A percentile compares a stretch with the other conserved stretches of the same genome.
These are phyloP conservation scores for Lycocerus yunnanus DNA, from an alignment of 2,888 invertebrate genomes.

Conservation along the genomic window DNA sequence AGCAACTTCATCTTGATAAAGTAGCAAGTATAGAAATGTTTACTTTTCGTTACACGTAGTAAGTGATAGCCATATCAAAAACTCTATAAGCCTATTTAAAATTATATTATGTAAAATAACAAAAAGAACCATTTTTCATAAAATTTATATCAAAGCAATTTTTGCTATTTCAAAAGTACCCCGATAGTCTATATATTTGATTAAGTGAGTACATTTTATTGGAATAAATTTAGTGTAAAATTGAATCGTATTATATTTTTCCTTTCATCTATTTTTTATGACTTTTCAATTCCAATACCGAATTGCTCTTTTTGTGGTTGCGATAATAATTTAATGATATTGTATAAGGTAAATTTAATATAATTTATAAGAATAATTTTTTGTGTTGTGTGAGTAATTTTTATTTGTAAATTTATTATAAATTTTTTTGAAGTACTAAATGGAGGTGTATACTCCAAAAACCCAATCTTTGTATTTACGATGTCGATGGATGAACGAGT, in stretches of 20 bases:
- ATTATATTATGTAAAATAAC: background rate
- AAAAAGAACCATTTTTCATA: background rate
- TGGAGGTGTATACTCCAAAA: background rate
- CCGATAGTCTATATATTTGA: background rate
- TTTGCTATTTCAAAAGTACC: background rate
- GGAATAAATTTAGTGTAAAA: background rate
- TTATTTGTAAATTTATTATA: background rate
- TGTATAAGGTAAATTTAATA: background rate
- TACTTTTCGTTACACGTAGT: background rate
- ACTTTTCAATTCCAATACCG: background rate
- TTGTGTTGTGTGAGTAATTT: background rate
- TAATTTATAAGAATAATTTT: background rate
- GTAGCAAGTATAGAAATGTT: background rate
- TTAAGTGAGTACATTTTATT: background rate
- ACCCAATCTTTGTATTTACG: background rate
- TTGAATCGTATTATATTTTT: background rate
- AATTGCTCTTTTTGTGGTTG: background rate
- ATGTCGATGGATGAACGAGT: background rate
- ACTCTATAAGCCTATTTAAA: background rate
- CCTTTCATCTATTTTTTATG: background rate
- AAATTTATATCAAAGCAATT: background rate
- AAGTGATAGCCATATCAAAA: background rate
- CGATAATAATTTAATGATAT: background rate
- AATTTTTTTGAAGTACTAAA: background rate
- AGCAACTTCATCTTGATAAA: background rate